Base-by-base conservation (phyloP, 2,888 invertebrate genomes). In the Melikaiella ostensackeni region DNA sequence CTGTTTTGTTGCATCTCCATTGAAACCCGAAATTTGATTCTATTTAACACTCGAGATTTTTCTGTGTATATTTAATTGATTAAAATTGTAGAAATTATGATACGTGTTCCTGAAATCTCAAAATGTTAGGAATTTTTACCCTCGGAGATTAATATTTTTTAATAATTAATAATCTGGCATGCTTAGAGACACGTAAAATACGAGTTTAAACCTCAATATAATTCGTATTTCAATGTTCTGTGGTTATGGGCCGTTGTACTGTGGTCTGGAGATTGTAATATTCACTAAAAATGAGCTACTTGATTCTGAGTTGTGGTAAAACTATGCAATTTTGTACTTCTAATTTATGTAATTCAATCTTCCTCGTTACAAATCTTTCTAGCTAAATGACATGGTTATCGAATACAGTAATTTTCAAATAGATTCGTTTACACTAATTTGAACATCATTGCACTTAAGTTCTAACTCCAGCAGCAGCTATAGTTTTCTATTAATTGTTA, bases 321-420 rank as follows among this genome's bases (percentile, higher is more conserved):
- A 27, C 70, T 46, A 9, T 70, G 50, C 70, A 70, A 70, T 70
- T 70, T 70, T 50, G 21, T n/a, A n/a, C 70, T 70, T 70, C 50
- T 70, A 46, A 70, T 70, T 70, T 70, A 50, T 70, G 50, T 70
- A 55, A 70, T 70, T 70, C 70, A 70, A 50, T 70, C 50, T 50
- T 30, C n/a, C 27, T 70, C 30, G 27, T 70, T 70, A 70, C n/a
- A 70, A 70, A 70, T 70, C 21, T 21, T 70, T 33, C n/a, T 33
- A n/a, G 50, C 30, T 70, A 46, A 70, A 50, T 70, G n/a, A 70
- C 50, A n/a, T n/a, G 9, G 24, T n/a, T 19, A 30, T 27, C 11
- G 50, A 59, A 59, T 70, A 63, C 35, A 35, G 35, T 63, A 70
- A 70, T 70, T 70, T 46, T 30, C 13, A 59, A 59, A 16, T 16